Evolutionary conservation across 2,888 invertebrate genomes (phyloP).

Genomic region (Metallyticus violacea): DNA sequence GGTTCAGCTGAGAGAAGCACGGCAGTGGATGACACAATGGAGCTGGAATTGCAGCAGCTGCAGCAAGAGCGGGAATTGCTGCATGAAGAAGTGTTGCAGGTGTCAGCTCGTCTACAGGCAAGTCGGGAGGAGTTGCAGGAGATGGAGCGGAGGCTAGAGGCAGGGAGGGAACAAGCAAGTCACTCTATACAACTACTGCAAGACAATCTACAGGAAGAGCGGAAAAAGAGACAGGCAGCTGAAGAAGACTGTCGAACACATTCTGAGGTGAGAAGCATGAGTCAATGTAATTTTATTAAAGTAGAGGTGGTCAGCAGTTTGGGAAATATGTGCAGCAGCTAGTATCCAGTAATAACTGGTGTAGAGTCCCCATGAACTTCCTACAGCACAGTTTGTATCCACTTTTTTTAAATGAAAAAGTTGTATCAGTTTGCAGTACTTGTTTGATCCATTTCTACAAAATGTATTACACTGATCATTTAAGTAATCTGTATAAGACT

Average conservation of each 20-base stretch:
- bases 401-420: no score
- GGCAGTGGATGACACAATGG: constrained; percentile 4
- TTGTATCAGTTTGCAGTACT: no score
- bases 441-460: no score
- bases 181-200: constrained; percentile 49
- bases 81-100: constrained; percentile 57
- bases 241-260: constrained; percentile 48
- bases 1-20: background rate
- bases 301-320: background rate
- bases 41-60: constrained; percentile 29
- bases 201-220: constrained; percentile 50
- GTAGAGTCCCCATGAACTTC: no score
- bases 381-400: no score
- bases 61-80: constrained; percentile 56
- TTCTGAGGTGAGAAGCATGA: constrained; percentile 50
- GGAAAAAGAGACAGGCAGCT: constrained; percentile 43
- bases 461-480: no score
- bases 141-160: constrained; percentile 49
- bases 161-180: constrained; percentile 45
- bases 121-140: constrained; percentile 51
- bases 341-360: background rate
- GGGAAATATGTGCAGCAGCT: background rate
- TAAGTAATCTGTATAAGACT: no score
- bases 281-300: background rate
- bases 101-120: constrained; percentile 46